These are phyloP conservation scores for Cassiopea andromeda DNA, from an alignment of 30 jellyfish, hydroid and myxozoan genomes.

Conservation along the genomic window DNA sequence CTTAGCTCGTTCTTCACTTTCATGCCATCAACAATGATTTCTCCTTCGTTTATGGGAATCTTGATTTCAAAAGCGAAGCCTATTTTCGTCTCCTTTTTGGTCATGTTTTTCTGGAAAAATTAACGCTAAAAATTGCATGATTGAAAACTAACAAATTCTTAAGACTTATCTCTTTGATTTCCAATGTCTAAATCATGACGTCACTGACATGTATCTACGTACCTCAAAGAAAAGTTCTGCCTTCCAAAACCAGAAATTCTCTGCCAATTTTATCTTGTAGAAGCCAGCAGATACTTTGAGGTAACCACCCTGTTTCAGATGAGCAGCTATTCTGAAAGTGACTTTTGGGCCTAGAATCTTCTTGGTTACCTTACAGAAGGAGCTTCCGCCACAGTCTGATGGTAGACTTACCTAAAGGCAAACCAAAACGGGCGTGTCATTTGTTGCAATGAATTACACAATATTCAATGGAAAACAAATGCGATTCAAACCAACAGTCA, in stretches of 20 bases:
- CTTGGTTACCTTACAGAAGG: conserved; percentile 85
- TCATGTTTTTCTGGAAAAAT: conserved; percentile 74
- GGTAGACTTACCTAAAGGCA: conserved; percentile 81
- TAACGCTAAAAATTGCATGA: neutral
- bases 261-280: conserved; percentile 77
- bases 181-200: too few relatives aligned
- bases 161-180: neutral
- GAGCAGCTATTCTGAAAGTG: conserved; percentile 82
- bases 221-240: conserved; percentile 91
- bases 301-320: conserved; percentile 55
- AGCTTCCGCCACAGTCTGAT: conserved; percentile 90
- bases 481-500: too few relatives aligned
- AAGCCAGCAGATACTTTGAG: conserved; percentile 92
- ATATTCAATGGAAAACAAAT: neutral
- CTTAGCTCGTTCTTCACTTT: conserved; percentile 59
- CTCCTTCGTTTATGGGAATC: conserved; percentile 86
- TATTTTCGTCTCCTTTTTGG: conserved; percentile 59
- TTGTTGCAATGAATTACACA: neutral
- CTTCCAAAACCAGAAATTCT: conserved; percentile 65
- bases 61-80: conserved; percentile 91
- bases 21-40: conserved; percentile 86
- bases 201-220: neutral
- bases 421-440: neutral
- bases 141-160: neutral
- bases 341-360: conserved; percentile 89